Percentiles rank a stretch among this genome's conserved stretches.
These are phyloP conservation scores for Lacerta bilineata DNA, from an alignment of 2,797 vertebrate species.

Conservation along the genomic window DNA sequence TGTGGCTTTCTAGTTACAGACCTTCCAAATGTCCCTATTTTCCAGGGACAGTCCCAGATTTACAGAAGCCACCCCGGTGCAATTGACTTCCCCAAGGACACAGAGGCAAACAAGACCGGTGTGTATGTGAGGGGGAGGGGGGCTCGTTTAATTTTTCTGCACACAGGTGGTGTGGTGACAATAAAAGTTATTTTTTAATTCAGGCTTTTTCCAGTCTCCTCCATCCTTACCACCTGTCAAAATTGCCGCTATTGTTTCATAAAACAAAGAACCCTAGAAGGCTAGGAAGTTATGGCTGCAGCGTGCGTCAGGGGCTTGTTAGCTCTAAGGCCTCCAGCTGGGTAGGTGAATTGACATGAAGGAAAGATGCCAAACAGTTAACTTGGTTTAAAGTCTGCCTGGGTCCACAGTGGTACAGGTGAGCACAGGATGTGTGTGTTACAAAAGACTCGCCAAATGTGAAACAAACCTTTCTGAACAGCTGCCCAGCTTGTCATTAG, in stretches of 20 bases:
- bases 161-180: too few relatives aligned
- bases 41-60: too few relatives aligned
- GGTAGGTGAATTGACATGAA: not conserved
- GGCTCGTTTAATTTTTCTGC: too few relatives aligned
- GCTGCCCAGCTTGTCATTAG: not conserved
- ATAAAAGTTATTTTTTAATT: too few relatives aligned
- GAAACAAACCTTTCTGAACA: not conserved
- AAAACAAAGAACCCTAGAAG: not conserved
- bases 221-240: not conserved
- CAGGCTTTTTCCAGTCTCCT: too few relatives aligned
- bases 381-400: not conserved
- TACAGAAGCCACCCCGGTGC: too few relatives aligned
- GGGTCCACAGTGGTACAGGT: not conserved
- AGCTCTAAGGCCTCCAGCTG: not conserved
- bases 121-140: too few relatives aligned
- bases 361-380: not conserved
- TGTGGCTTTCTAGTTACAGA: not conserved
- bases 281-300: not conserved
- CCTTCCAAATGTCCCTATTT: too few relatives aligned
- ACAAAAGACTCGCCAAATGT: not conserved
- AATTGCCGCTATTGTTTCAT: not conserved
- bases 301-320: not conserved
- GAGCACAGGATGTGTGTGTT: not conserved
- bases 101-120: too few relatives aligned
- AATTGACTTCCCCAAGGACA: too few relatives aligned